Evolutionary conservation across 2,797 vertebrate genomes (phyloP).

Genomic region (Leuciscus waleckii): DNA sequence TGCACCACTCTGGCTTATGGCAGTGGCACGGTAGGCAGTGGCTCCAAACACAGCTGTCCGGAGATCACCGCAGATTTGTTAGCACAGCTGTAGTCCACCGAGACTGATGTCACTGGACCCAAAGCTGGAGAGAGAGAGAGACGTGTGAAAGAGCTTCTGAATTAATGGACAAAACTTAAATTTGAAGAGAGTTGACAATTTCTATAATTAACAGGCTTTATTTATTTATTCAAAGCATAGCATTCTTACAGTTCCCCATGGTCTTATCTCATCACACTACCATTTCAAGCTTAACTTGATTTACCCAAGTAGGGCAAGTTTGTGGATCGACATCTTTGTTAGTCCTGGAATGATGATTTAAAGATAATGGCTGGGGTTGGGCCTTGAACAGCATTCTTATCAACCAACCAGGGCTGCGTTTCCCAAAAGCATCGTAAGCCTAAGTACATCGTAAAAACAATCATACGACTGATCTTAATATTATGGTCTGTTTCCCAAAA

Average conservation of each 20-base stretch:
- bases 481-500: too few species aligned
- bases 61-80: conserved; percentile 59
- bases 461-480: too few species aligned
- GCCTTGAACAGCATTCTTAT: not conserved
- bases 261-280: not conserved
- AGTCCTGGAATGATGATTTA: not conserved
- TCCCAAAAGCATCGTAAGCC: too few species aligned
- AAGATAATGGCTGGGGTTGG: not conserved
- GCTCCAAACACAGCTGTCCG: conserved; percentile 72
- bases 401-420: not conserved
- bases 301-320: not conserved
- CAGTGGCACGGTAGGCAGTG: conserved; percentile 70
- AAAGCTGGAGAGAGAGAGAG: conserved; percentile 67
- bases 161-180: not conserved
- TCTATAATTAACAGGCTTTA: not conserved
- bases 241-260: not conserved
- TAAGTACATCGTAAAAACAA: too few species aligned
- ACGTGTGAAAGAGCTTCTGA: not conserved
- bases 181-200: not conserved
- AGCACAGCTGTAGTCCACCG: conserved; percentile 72
- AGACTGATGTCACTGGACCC: conserved; percentile 67
- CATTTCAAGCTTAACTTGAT: conserved; percentile 6
- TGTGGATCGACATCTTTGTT: not conserved
- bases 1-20: conserved; percentile 50
- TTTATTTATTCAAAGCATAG: not conserved